These are phyloP conservation scores for Eupsilia transversa DNA, from an alignment of 2,888 invertebrate genomes.

Conservation along the genomic window DNA sequence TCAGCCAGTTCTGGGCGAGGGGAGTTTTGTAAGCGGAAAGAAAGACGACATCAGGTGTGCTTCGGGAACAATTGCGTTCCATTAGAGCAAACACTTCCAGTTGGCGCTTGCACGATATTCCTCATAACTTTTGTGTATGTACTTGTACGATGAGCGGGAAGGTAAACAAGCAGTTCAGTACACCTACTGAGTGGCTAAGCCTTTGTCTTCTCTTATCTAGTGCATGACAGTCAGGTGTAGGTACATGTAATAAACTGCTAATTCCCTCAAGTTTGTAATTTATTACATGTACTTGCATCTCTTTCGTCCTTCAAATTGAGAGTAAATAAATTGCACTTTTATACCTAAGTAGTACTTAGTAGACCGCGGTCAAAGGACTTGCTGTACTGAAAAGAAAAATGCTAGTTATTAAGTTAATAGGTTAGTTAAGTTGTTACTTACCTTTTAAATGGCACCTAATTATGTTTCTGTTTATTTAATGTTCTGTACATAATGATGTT, in stretches of 20 bases:
- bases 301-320: background rate
- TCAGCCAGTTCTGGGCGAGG: conserved; percentile 54
- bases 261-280: no score
- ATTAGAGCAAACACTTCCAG: conserved; percentile 68
- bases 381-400: background rate
- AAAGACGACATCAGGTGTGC: conserved; percentile 72
- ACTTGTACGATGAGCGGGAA: conserved; percentile 19
- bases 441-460: background rate
- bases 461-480: background rate
- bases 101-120: conserved; percentile 42
- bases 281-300: no score
- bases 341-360: background rate
- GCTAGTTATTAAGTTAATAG: background rate
- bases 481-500: background rate
- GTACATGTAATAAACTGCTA: conserved; percentile 7
- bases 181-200: conserved; percentile 40
- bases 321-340: background rate
- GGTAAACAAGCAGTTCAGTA: conserved; percentile 22
- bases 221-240: background rate
- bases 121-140: conserved; percentile 35
- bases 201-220: conserved; percentile 18
- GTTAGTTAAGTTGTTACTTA: background rate
- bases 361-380: background rate
- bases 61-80: conserved; percentile 73
- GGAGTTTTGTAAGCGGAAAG: conserved; percentile 66